Evolutionary conservation across 92 coral and sea anemone species (phyloP).

Genomic region (Epizoanthus ramosus): DNA sequence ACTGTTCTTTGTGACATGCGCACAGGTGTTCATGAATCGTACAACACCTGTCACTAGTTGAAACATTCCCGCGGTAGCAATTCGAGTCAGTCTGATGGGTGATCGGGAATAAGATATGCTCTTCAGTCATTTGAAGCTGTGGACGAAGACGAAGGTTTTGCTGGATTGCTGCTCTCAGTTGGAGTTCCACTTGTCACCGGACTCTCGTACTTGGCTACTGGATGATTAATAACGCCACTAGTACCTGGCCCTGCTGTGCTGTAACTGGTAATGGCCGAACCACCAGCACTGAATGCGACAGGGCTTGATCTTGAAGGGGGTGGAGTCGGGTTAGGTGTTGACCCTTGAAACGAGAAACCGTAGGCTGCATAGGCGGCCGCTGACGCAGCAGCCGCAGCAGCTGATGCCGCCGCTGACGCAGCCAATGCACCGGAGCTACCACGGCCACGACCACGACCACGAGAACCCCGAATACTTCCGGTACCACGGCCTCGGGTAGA

Average conservation of each 20-base stretch:
- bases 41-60: too few species aligned
- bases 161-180: constrained; percentile 5
- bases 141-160: constrained; percentile 1
- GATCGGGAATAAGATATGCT: not conserved
- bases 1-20: too few species aligned
- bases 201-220: constrained; percentile 84
- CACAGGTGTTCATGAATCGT: too few species aligned
- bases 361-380: constrained; percentile 98
- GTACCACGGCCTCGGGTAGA: constrained; percentile 79
- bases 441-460: constrained; percentile 94
- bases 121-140: constrained; percentile 11
- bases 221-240: constrained; percentile 69
- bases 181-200: constrained; percentile 42
- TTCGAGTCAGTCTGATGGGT: too few species aligned
- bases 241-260: constrained; percentile 51
- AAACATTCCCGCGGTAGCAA: too few species aligned
- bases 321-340: constrained; percentile 81
- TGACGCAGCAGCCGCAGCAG: constrained; percentile 99
- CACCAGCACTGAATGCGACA: constrained; percentile 92
- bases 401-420: constrained; percentile 98
- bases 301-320: constrained; percentile 96
- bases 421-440: constrained; percentile 97
- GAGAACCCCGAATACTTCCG: constrained; percentile 76
- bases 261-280: constrained; percentile 55
- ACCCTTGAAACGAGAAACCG: constrained; percentile 97